Evolutionary conservation across 2,797 vertebrate genomes (phyloP), one percentile per base, ranked within the genome.

Genomic region (Lycodopsis pacificus): DNA sequence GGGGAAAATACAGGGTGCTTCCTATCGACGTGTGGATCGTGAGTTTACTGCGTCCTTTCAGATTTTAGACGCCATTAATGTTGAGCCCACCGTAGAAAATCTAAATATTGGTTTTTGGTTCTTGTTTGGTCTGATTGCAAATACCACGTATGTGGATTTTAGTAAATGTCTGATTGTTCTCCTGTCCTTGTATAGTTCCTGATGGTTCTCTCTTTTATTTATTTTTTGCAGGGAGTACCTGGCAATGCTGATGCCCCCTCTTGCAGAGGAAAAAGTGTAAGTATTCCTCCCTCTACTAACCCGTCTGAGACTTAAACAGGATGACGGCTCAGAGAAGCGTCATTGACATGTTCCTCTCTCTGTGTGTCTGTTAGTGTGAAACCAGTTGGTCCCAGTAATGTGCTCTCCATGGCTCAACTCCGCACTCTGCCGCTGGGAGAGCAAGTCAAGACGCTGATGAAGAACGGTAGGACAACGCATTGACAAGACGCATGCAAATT

Each of bases 371-470:
- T 54, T 71, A 99, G 98, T 70, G 95, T 96, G 71, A 97, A 96
- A 83, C 96, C 97, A 0, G 87, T 96, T 44, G 97, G 97, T 77
- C 98, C 98, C 74, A 99, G 98, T 93, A 99, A 99, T 0, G 96
- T 99, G 14, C 95, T 99, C 12, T 98, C 98, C 20, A 99, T 99
- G 98, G 97, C 98, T 58, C 98, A 99, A 76, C 95, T 99, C 81
- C 96, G 98, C 19, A 99, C 96, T 1, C 92, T 99, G 81, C 97
- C 98, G 0, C 94, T 99, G 44, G 96, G 95, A 3, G 98, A 99
- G 67, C 98, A 99, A 87, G 98, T 99, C 81, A 98, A 97, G 95
- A 98, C 97, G 36, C 91, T 99, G 83, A 97, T 99, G 97, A 99
- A 97, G 91, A 99, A 99, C 0, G 98, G 98, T 99, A 88, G 19